Percentiles rank a stretch among this genome's conserved stretches.
Evolutionary conservation across 2,888 invertebrate species (phyloP).

Genomic region (Andrena flavipes): DNA sequence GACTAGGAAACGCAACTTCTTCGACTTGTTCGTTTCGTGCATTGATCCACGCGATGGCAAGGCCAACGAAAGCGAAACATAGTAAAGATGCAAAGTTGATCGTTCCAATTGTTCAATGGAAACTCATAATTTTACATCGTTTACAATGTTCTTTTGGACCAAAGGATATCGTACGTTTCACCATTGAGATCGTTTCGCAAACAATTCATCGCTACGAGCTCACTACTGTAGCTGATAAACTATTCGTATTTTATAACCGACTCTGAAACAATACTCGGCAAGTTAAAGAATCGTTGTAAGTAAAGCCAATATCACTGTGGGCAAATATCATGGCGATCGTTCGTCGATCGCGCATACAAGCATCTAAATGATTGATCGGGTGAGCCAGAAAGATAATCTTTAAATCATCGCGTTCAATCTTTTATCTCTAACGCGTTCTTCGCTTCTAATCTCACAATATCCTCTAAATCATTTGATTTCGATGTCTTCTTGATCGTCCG

Average conservation of each 20-base stretch:
- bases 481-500: constrained; percentile 1
- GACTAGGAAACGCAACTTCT: neutral
- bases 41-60: constrained; percentile 14
- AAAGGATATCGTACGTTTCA: constrained; percentile 33
- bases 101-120: neutral
- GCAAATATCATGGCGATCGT: neutral
- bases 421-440: constrained; percentile 3
- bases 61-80: neutral
- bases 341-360: constrained; percentile 18
- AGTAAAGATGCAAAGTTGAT: neutral
- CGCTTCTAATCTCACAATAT: neutral
- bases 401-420: constrained; percentile 20
- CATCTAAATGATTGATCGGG: constrained; percentile 3
- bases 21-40: constrained; percentile 9
- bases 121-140: neutral
- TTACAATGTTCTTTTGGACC: constrained; percentile 47
- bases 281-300: constrained; percentile 9
- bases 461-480: neutral
- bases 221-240: constrained; percentile 20
- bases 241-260: constrained; percentile 44
- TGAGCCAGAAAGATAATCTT: constrained; percentile 24
- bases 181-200: constrained; percentile 15
- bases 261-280: neutral
- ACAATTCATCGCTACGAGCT: constrained; percentile 39
- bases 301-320: neutral